Base-by-base conservation (phyloP, 2,888 invertebrate species). In the Heliconius sara region DNA sequence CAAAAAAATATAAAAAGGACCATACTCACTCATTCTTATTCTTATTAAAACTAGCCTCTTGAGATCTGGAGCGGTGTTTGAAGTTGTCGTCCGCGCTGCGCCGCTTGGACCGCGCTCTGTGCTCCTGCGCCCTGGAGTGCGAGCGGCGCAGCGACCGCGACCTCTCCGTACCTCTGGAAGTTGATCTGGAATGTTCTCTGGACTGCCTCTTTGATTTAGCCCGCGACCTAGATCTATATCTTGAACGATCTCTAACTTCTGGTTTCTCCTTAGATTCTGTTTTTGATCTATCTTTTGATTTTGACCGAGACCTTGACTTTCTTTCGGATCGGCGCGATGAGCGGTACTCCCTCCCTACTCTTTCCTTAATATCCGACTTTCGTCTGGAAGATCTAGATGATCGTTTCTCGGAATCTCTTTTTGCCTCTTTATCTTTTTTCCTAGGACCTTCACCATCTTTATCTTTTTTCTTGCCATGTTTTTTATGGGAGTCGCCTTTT, bases 1-100 rank as follows among this genome's bases (percentile, higher is more conserved):
- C 22, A 22, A 68, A 68, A 39, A n/a, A 47, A 67, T 47, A 76
- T 30, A 67, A 30, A 30, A 52, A 39, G 22, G 47, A 77, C 60
- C 16, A 72, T 47, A 87, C 93, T 89, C 89, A 95, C 95, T 95
- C 95, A 85, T 92, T 91, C 86, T 94, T 95, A 83, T 80, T 91
- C 85, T 93, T 93, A 80, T 83, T 89, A 79, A 86, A 88, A 74
- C 84, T 84, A 81, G 88, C 88, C 67, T 94, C 95, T 85, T 95
- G 95, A 81, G 95, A 95, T 85, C 89, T 88, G 22, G 95, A 95
- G 47, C 95, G 90, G 65, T 88, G 89, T 83, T 90, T 90, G 22
- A 85, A 82, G 79, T 89, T 91, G 2, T 92, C 93, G 3, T 92
- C 93, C 5, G 86, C 85, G 74, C 89, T 90, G 19, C 83, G 80